Evolutionary conservation across 2,888 invertebrate species (phyloP), one percentile per base, ranked within the genome.

Genomic region (Eulithis prunata): DNA sequence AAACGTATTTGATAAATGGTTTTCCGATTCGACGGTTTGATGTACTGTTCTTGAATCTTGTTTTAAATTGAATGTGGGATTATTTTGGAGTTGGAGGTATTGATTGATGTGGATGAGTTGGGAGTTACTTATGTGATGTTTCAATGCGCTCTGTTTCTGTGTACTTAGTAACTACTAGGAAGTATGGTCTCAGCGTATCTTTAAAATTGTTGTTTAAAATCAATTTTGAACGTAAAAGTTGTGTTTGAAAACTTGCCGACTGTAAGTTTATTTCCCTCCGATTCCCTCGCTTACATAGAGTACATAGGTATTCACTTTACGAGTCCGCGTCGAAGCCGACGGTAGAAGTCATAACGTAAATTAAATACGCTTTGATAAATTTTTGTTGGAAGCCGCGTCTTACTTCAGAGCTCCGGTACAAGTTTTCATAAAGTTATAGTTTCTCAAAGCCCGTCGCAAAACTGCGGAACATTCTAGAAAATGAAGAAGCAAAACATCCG

Each of bases 381-480:
- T 90, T 91, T 90, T 88, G 85, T 82, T 82, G 75, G 86, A 89
- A 91, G 88, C 89, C 88, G 89, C 87, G 86, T 89, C 90, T 90
- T 89, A 86, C 84, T 90, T 86, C 81, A 79, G 83, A 85, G 85
- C 87, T 81, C 80, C 83, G 81, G 90, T 87, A 81, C 80, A 90
- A 91, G 90, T 92, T 92, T 91, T 87, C 88, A 87, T 87, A 86
- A 93, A 92, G 91, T 93, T 91, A 87, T 90, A 93, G 90, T 91
- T 90, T 83, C 88, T 91, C 90, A 91, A 92, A 93, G 91, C 89
- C 85, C 87, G 91, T 87, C 90, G 88, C 87, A 86, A 85, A 89
- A 90, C 86, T 88, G 82, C 80, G 81, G 87, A 88, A 86, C 90
- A 89, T 92, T 90, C 88, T 82, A 85, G 85, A 91, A 92, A 92